Conservation (phyloP, 2,113 vertebrate species). For the Cyanoderma ruficeps region DNA sequence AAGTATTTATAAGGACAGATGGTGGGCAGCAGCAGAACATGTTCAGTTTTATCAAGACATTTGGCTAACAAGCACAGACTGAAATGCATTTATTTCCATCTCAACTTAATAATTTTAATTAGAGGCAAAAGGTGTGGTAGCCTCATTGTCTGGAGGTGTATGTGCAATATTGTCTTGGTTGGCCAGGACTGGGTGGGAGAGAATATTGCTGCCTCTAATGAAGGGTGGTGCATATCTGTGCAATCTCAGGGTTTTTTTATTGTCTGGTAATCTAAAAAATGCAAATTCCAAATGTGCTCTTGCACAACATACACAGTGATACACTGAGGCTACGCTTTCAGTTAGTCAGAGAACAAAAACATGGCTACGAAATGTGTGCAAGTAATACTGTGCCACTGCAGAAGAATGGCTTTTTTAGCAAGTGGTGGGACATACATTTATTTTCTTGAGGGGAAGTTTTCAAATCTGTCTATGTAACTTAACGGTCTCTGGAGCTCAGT, state of each 20-base stretch:
- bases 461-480: not conserved
- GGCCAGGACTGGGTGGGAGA: slow-evolving; percentile 55
- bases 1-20: slow-evolving; percentile 55
- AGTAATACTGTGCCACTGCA: not conserved
- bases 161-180: slow-evolving; percentile 62
- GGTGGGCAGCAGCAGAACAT: slow-evolving; percentile 56
- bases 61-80: slow-evolving; percentile 52
- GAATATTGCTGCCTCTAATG: slow-evolving; percentile 15
- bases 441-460: not conserved
- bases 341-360: not conserved
- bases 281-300: slow-evolving; percentile 1
- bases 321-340: slow-evolving; percentile 4
- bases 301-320: not conserved
- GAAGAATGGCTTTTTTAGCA: not conserved
- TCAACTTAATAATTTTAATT: slow-evolving; percentile 54
- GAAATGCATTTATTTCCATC: slow-evolving; percentile 33
- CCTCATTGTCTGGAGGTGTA: slow-evolving; percentile 22
- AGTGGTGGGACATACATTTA: not conserved
- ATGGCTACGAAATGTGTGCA: not conserved
- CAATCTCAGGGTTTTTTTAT: not conserved
- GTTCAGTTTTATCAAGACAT: slow-evolving; percentile 56
- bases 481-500: not conserved
- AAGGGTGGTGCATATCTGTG: slow-evolving; percentile 41
- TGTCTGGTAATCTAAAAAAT: slow-evolving; percentile 29
- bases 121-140: slow-evolving; percentile 41